Evolutionary conservation across 2,113 vertebrate genomes (phyloP).

Genomic region (Neogale vison): DNA sequence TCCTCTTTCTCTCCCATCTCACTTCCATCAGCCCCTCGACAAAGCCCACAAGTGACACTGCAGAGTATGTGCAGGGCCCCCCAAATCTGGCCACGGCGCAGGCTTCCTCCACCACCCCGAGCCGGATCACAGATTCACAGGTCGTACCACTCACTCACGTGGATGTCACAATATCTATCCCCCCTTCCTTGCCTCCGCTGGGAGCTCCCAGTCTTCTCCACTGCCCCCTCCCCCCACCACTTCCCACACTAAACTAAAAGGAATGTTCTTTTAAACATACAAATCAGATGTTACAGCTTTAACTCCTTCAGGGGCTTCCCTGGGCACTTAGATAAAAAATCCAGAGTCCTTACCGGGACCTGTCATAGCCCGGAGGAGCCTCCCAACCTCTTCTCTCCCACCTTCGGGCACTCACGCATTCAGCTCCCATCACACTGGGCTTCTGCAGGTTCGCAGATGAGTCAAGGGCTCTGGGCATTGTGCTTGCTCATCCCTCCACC

Average conservation of each 20-base stretch:
- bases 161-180: not conserved
- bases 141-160: not conserved
- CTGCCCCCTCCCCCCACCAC: not conserved
- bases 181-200: not conserved
- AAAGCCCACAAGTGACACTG: not conserved
- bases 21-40: not conserved
- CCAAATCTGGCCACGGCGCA: not conserved
- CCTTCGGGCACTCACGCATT: not conserved
- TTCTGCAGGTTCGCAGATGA: not conserved
- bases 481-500: not conserved
- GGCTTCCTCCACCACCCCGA: fast-evolving
- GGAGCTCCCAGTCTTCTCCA: not conserved
- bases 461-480: not conserved
- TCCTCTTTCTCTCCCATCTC: not conserved
- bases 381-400: not conserved
- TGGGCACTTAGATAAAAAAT: not conserved
- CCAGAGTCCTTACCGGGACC: not conserved
- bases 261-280: not conserved
- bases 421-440: not conserved
- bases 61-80: not conserved
- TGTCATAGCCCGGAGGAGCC: not conserved
- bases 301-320: not conserved
- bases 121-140: not conserved
- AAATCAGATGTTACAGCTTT: not conserved
- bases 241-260: not conserved